Conservation (phyloP, 2,888 invertebrate species). For the Globia sparganii region DNA sequence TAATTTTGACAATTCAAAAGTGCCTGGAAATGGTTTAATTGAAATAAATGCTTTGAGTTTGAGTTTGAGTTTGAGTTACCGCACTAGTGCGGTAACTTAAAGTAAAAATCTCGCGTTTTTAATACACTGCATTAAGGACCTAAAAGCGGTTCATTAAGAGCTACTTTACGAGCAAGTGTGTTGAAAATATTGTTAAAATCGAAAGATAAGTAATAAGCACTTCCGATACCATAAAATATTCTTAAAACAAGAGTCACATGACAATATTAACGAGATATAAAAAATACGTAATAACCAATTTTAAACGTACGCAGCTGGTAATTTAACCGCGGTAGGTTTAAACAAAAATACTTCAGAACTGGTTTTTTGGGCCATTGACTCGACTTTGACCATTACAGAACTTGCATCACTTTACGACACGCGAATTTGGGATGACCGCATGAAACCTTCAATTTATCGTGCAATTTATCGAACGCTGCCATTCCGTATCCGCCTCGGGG, state of each 20-base stretch:
- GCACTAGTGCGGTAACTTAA: too few species aligned
- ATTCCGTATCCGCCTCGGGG: conserved; percentile 64
- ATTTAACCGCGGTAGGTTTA: conserved; percentile 70
- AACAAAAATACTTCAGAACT: conserved; percentile 75
- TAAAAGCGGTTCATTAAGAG: too few species aligned
- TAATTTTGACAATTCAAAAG: too few species aligned
- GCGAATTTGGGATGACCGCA: conserved; percentile 73
- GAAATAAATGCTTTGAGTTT: too few species aligned
- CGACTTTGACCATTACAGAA: conserved; percentile 81
- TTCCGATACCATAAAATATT: conserved; percentile 35
- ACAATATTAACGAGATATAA: conserved; percentile 58
- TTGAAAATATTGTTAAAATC: not conserved
- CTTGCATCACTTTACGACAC: conserved; percentile 82
- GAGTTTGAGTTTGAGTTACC: too few species aligned
- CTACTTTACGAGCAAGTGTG: too few species aligned
- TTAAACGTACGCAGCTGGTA: conserved; percentile 48
- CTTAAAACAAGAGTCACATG: conserved; percentile 39
- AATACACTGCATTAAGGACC: too few species aligned
- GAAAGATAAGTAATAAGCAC: conserved; percentile 27
- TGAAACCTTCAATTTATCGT: conserved; percentile 76
- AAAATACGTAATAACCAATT: conserved; percentile 54
- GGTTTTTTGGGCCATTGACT: conserved; percentile 82
- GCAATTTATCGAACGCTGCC: conserved; percentile 76
- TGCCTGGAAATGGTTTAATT: too few species aligned
- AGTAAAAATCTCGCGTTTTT: too few species aligned